Conservation (phyloP, 2,888 invertebrate species). For the Drosophila mulleri region DNA sequence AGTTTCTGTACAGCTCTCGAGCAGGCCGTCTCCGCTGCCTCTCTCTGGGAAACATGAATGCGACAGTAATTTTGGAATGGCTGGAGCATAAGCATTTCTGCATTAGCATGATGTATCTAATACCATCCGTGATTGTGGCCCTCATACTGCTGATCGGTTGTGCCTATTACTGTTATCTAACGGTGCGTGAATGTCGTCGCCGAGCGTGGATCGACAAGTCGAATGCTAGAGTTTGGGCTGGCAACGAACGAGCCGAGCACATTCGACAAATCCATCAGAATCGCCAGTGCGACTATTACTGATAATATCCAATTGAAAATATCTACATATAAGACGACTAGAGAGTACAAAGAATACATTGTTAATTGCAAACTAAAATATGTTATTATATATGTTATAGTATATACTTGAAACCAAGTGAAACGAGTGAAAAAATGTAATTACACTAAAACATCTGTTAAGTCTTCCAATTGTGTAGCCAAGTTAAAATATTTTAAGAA, state of each 20-base stretch:
- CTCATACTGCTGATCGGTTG: conserved; percentile 21
- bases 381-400: not conserved
- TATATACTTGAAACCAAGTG: not conserved
- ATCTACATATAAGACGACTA: not conserved
- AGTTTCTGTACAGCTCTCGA: conserved; percentile 18
- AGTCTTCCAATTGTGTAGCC: not conserved
- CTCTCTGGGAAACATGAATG: conserved; percentile 24
- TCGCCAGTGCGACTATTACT: conserved; percentile 22
- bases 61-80: conserved; percentile 3
- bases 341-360: conserved; percentile 14
- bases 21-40: conserved; percentile 20
- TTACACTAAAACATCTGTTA: not conserved
- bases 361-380: not conserved
- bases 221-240: fast-evolving
- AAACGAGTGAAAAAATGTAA: not conserved
- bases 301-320: not conserved
- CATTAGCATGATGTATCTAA: conserved; percentile 27
- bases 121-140: conserved; percentile 15
- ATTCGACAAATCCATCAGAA: conserved; percentile 18
- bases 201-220: not conserved
- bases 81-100: not conserved
- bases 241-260: not conserved
- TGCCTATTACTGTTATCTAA: conserved; percentile 41
- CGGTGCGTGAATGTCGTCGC: conserved; percentile 35
- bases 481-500: not conserved